Evolutionary conservation across 2,797 vertebrate genomes (phyloP), one percentile per base, ranked within the genome.

Genomic region (Macroramphosus scolopax): DNA sequence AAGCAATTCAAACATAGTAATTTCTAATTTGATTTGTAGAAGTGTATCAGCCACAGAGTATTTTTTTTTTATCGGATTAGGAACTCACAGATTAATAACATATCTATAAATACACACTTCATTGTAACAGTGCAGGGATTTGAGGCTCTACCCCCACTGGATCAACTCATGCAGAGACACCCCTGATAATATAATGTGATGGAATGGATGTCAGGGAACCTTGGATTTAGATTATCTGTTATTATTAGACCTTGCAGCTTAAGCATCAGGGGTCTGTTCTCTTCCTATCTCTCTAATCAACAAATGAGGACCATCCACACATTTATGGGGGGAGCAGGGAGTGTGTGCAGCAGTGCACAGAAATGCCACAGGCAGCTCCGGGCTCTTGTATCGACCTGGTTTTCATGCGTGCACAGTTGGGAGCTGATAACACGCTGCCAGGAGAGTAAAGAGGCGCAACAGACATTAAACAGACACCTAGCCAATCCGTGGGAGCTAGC

Each of bases 401-500:
- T 69, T 63, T 33, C 39, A 61, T 59, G 53, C 12, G 54, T 40
- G 29, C 29, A 42, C 36, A 44, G 28, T 10, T 53, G 45, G 40
- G 34, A 48, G 51, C 67, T 32, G 61, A 52, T 75, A 50, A 63
- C 66, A 63, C 43, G 37, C 40, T 12, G 36, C 12, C 17, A 29
- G 22, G 25, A 16, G 13, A 34, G 15, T 3, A 22, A 22, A 6
- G 20, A 22, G 20, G 20, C 6, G 20, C 20, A 22, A 48, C 56
- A 41, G 46, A 36, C 36, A 40, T 44, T n/a, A 30, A 30, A 13
- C 31, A 32, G 6, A 32, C 11, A 32, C 12, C 14, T 13, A 17
- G 48, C 69, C 65, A 51, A 75, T 61, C n/a, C n/a, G 63, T 43
- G 47, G 47, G 53, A 50, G 47, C 62, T 11, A n/a, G n/a, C 53